Conservation (phyloP, 2,113 vertebrate species). For the Ictidomys tridecemlineatus region DNA sequence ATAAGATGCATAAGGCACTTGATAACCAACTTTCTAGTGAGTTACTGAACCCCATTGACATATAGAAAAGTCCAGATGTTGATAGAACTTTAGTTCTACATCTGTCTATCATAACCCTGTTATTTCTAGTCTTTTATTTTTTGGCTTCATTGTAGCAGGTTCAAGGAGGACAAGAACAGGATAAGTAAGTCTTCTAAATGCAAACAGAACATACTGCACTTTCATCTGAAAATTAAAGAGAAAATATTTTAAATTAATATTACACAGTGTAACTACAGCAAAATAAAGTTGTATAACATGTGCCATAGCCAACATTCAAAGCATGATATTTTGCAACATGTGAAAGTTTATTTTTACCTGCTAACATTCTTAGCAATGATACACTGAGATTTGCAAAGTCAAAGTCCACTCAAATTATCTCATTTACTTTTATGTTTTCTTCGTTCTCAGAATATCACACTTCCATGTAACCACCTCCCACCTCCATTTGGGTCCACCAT, state of each 20-base stretch:
- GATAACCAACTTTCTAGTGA: background rate
- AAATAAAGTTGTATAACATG: background rate
- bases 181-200: background rate
- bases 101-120: background rate
- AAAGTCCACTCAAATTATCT: background rate
- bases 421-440: background rate
- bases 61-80: background rate
- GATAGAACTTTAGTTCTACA: background rate
- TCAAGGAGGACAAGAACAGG: background rate
- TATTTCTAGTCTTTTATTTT: background rate
- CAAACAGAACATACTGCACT: background rate
- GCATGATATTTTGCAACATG: background rate
- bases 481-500: background rate
- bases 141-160: background rate
- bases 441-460: background rate
- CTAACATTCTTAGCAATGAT: background rate
- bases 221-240: background rate
- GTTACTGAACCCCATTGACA: background rate
- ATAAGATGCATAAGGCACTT: background rate
- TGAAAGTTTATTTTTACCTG: background rate
- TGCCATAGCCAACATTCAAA: background rate
- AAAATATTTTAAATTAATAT: background rate
- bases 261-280: background rate
- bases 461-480: background rate
- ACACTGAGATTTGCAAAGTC: background rate